A percentile compares a stretch with the other conserved stretches of the same genome.
phyloP scores from a whole-genome alignment of 92 coral and sea anemone species.

The Zoanthus gigantus region DNA sequence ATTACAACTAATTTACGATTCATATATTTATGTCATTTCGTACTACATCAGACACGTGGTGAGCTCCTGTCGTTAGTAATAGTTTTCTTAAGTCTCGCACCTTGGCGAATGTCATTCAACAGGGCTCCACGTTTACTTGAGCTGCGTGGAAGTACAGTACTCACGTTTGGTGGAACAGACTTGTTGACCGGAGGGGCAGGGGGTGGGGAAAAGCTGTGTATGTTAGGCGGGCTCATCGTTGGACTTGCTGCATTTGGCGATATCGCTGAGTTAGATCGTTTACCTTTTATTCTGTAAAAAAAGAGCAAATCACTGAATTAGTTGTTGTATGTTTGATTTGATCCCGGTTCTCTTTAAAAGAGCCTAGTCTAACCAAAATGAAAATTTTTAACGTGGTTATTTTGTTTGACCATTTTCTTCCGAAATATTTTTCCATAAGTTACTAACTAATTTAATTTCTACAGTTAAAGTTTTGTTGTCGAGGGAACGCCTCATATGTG shows the following conservation, averaged over 20 bases:
- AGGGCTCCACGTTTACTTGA: conserved; percentile 70
- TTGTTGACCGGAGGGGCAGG: conserved; percentile 17
- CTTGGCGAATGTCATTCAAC: conserved; percentile 81
- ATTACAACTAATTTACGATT: no score
- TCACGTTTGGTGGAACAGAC: not conserved
- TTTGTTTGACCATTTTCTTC: no score
- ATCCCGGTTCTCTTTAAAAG: no score
- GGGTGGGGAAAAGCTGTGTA: conserved; percentile 4
- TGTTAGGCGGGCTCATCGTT: conserved; percentile 1
- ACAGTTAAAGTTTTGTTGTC: no score
- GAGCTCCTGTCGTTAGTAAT: conserved; percentile 82
- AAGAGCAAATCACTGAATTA: not conserved
- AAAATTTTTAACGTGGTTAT: no score
- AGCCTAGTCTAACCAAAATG: no score
- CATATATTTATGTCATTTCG: no score
- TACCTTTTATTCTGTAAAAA: conserved; percentile 7
- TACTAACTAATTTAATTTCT: no score
- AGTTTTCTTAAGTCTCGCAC: conserved; percentile 79
- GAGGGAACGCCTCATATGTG: no score
- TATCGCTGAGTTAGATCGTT: not conserved
- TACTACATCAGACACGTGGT: conserved; percentile 62
- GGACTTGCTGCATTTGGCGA: conserved; percentile 4
- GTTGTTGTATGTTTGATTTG: not conserved
- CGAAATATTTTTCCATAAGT: no score
- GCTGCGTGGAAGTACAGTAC: conserved; percentile 34